Percentiles rank a stretch among this genome's conserved stretches.
These are phyloP conservation scores for Aviceda cuculoides DNA, from an alignment of 2,797 vertebrate species.

Conservation along the genomic window DNA sequence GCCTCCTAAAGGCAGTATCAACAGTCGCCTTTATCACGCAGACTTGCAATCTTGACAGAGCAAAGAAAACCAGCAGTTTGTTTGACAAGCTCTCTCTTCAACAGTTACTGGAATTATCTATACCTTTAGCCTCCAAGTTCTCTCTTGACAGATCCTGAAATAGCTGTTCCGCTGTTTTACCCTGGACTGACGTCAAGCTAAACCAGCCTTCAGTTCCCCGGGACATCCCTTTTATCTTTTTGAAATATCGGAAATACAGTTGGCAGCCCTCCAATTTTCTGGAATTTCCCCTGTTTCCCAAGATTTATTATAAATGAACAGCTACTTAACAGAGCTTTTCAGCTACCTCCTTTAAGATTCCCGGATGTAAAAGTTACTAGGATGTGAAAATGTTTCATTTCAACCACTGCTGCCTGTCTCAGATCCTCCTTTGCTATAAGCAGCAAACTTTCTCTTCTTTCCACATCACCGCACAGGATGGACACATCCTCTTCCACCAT, in stretches of 20 bases:
- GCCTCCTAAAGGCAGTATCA: neutral
- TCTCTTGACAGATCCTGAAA: constrained; percentile 28
- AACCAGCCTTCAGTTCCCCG: neutral
- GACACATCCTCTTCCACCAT: neutral
- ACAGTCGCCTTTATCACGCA: neutral
- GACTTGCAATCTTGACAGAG: neutral
- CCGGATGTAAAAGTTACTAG: neutral
- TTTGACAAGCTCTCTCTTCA: neutral
- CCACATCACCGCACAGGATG: neutral
- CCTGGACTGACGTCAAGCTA: constrained; percentile 17
- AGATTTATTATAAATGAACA: constrained; percentile 36
- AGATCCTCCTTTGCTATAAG: neutral
- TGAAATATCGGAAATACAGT: constrained; percentile 33
- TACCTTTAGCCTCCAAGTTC: constrained; percentile 3
- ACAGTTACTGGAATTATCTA: neutral
- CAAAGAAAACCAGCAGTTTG: neutral
- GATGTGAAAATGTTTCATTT: constrained; percentile 13
- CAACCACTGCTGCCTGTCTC: neutral
- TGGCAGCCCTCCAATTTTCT: constrained; percentile 30
- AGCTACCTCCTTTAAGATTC: constrained; percentile 16
- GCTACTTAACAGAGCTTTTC: neutral
- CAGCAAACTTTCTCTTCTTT: constrained; percentile 8
- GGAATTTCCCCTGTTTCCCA: constrained; percentile 43
- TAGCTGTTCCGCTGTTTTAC: constrained; percentile 25
- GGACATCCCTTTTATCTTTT: constrained; percentile 46